Evolutionary conservation across 2,797 vertebrate genomes (phyloP).

Genomic region (Peromyscus aztecus): DNA sequence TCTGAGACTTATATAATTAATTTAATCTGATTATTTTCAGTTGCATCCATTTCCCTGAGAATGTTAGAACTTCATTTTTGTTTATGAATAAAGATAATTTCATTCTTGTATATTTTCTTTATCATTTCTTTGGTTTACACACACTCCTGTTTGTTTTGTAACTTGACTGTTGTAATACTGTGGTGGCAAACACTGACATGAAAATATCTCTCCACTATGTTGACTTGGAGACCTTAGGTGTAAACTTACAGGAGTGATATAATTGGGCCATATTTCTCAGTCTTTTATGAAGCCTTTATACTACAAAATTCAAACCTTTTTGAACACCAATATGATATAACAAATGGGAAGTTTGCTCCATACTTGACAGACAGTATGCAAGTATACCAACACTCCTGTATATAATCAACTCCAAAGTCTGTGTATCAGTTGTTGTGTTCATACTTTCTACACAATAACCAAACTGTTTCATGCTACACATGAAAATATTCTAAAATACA

Average conservation of each 20-base stretch:
- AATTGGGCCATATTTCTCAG: not conserved
- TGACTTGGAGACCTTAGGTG: not conserved
- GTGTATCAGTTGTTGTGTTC: not conserved
- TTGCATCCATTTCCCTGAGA: not conserved
- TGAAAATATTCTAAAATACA: not conserved
- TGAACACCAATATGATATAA: not conserved
- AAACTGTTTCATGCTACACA: not conserved
- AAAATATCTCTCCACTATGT: not conserved
- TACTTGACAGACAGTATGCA: not conserved
- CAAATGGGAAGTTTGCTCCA: not conserved
- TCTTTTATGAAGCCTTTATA: not conserved
- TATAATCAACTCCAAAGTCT: not conserved
- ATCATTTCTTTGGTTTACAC: not conserved
- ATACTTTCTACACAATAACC: not conserved
- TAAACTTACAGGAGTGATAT: not conserved
- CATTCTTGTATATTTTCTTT: not conserved
- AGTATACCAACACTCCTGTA: too few species aligned
- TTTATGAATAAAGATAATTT: not conserved
- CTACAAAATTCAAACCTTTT: not conserved
- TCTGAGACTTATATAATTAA: not conserved
- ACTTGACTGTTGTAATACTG: not conserved
- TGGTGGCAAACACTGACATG: not conserved
- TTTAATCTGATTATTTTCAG: not conserved
- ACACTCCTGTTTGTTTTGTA: not conserved
- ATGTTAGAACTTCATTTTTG: not conserved